phyloP scores from a whole-genome alignment of 2,888 invertebrate genomes.

The Chydorus sphaericus region DNA sequence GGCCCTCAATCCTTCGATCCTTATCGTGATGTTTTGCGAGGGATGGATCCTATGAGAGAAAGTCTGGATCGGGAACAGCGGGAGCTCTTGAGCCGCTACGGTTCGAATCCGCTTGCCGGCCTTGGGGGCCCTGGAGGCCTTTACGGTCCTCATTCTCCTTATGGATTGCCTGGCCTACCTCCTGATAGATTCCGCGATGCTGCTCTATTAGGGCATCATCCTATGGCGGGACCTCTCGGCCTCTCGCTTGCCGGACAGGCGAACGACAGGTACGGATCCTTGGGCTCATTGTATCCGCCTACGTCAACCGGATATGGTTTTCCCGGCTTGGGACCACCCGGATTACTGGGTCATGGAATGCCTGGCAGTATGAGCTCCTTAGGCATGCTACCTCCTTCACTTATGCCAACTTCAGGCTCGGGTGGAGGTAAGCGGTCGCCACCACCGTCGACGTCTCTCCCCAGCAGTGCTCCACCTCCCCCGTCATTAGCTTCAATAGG shows the following conservation, averaged over 20 bases:
- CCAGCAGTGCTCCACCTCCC: background rate
- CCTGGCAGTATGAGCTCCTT: background rate
- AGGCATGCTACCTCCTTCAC: background rate
- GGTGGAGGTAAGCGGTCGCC: constrained; percentile 4
- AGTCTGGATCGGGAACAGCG: constrained; percentile 3
- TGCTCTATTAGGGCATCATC: background rate
- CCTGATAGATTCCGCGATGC: constrained; percentile 5
- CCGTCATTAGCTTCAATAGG: constrained; percentile 5
- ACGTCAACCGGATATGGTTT: background rate
- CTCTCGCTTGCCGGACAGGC: background rate
- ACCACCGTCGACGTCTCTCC: background rate
- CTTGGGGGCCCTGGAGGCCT: background rate
- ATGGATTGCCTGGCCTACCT: background rate
- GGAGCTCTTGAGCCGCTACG: background rate
- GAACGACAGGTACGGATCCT: background rate
- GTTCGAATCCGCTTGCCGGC: background rate
- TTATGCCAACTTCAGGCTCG: background rate
- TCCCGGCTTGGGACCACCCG: background rate
- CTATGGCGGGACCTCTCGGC: background rate
- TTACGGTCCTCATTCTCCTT: background rate
- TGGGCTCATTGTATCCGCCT: background rate
- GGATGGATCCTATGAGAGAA: constrained; percentile 3
- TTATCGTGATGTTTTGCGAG: constrained; percentile 4
- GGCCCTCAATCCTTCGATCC: constrained; percentile 4
- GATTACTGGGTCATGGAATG: background rate